Conservation (phyloP, 2,113 vertebrate species). For the Halcyon malimbica region DNA sequence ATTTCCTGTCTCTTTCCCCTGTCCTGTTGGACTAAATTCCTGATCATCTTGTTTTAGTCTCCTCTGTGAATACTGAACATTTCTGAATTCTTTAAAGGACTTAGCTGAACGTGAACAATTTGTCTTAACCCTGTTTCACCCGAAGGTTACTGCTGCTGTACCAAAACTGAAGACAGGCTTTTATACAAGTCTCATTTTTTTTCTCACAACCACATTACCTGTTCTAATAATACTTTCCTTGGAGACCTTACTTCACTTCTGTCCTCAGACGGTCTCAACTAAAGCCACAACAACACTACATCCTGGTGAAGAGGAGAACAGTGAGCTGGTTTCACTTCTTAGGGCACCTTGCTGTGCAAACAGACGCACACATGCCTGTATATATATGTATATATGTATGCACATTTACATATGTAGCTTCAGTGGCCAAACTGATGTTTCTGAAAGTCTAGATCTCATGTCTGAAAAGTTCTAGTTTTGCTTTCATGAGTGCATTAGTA, state of each 20-base stretch:
- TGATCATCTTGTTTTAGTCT: neutral
- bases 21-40: neutral
- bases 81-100: neutral
- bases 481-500: neutral
- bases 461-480: neutral
- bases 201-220: neutral
- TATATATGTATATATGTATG: too few species aligned
- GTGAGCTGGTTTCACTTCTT: neutral
- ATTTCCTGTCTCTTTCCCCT: neutral
- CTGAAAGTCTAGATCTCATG: neutral
- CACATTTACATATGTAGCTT: neutral
- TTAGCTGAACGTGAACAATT: neutral
- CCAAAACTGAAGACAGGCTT: neutral
- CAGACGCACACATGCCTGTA: fast-evolving
- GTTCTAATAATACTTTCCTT: neutral
- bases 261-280: neutral
- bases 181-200: neutral
- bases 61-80: neutral
- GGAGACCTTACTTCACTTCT: neutral
- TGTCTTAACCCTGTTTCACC: neutral
- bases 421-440: neutral
- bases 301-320: neutral
- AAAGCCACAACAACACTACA: neutral
- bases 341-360: neutral
- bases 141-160: neutral